These are phyloP conservation scores for Macrocentrus cingulum DNA, from an alignment of 1,140 invertebrate species.

Conservation along the genomic window DNA sequence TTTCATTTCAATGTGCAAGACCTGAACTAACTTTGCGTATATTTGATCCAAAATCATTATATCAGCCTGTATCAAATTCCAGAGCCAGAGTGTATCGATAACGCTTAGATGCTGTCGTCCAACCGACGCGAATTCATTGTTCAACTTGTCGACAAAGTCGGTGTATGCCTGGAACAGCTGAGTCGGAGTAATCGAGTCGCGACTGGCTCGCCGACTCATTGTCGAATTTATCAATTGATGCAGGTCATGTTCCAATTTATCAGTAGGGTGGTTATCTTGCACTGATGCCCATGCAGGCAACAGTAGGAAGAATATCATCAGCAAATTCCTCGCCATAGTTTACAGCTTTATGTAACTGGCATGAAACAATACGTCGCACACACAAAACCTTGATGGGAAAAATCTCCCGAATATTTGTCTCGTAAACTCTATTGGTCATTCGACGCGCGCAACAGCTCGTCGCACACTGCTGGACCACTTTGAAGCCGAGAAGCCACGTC, in stretches of 20 bases:
- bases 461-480: too few species aligned
- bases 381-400: too few species aligned
- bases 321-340: conserved; percentile 9
- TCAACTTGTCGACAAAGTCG: conserved; percentile 57
- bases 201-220: conserved; percentile 20
- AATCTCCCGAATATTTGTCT: too few species aligned
- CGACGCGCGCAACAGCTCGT: too few species aligned
- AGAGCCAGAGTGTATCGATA: conserved; percentile 61
- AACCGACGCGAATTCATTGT: conserved; percentile 39
- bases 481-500: too few species aligned
- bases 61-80: conserved; percentile 60
- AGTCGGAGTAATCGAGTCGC: conserved; percentile 15
- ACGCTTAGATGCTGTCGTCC: conserved; percentile 48
- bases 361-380: background rate
- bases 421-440: too few species aligned
- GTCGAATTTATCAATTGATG: conserved; percentile 32
- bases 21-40: conserved; percentile 63
- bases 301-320: conserved; percentile 23
- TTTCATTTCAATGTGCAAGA: conserved; percentile 49
- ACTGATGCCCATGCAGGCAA: conserved; percentile 4
- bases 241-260: conserved; percentile 25
- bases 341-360: background rate
- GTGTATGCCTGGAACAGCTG: conserved; percentile 62
- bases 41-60: conserved; percentile 61
- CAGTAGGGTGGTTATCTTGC: conserved; percentile 23